Conservation (phyloP, 2,797 vertebrate species). For the Carapus acus region DNA sequence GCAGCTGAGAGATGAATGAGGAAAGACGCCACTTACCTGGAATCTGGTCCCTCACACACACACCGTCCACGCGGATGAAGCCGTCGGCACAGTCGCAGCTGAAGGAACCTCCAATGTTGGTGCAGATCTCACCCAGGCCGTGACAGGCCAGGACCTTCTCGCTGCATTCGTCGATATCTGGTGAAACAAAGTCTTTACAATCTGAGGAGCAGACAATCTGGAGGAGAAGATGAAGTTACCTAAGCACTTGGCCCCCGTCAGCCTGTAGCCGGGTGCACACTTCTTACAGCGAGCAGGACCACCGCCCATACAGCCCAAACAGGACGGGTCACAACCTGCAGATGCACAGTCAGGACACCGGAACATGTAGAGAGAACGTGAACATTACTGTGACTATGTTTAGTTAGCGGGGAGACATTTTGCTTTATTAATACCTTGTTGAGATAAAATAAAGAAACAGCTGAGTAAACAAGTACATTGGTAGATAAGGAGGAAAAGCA, state of each 20-base stretch:
- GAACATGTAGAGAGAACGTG: neutral
- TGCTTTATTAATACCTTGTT: too few species aligned
- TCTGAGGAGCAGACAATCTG: neutral
- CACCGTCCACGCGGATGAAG: slow-evolving; percentile 60
- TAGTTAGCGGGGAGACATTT: too few species aligned
- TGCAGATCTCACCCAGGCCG: slow-evolving; percentile 78
- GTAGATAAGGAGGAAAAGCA: too few species aligned
- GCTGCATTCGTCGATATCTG: slow-evolving; percentile 85
- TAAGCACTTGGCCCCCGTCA: slow-evolving; percentile 83
- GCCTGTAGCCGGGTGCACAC: slow-evolving; percentile 84
- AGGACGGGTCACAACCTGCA: slow-evolving; percentile 84
- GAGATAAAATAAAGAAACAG: too few species aligned
- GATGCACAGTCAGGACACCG: neutral
- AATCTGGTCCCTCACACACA: slow-evolving; percentile 76
- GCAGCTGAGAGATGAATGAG: neutral
- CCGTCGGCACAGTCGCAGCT: slow-evolving; percentile 80
- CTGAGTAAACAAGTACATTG: too few species aligned
- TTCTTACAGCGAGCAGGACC: slow-evolving; percentile 88
- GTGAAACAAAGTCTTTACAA: slow-evolving; percentile 1
- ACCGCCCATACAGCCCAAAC: slow-evolving; percentile 86
- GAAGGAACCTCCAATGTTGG: slow-evolving; percentile 84
- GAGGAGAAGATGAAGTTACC: slow-evolving; percentile 64
- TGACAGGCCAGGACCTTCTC: slow-evolving; percentile 76
- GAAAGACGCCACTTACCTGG: slow-evolving; percentile 64
- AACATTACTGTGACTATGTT: too few species aligned